These are phyloP conservation scores for Trichogramma pretiosum DNA, from an alignment of 1,140 invertebrate genomes.

Conservation along the genomic window DNA sequence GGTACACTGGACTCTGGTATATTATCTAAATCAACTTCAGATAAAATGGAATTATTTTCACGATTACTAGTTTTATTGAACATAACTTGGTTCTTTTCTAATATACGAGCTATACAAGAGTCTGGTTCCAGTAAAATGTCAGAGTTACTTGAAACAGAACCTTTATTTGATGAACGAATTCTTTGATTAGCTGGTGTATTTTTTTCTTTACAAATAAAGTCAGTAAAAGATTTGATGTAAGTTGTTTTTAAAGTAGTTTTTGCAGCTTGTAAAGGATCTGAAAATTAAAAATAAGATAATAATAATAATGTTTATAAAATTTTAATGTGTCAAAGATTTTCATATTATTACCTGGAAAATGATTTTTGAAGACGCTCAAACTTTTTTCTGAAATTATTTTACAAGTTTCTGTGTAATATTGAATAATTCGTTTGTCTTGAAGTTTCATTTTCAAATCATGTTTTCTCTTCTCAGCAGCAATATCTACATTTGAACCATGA, in stretches of 20 bases:
- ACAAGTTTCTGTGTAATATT: constrained; percentile 10
- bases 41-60: not conserved
- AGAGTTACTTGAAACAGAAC: constrained; percentile 1
- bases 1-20: not conserved
- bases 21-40: not conserved
- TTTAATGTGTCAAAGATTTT: not conserved
- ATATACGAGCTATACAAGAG: constrained; percentile 11
- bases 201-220: constrained; percentile 2
- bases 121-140: constrained; percentile 13
- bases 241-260: constrained; percentile 9
- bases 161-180: not conserved
- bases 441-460: constrained; percentile 6
- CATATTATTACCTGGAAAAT: constrained; percentile 2
- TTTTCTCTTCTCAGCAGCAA: not conserved
- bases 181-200: not conserved
- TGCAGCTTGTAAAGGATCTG: constrained; percentile 8
- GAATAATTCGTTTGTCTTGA: constrained; percentile 3
- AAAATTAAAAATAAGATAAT: not conserved
- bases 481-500: constrained; percentile 4
- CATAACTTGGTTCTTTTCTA: constrained; percentile 7
- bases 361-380: constrained; percentile 6
- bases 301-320: not conserved
- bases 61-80: not conserved
- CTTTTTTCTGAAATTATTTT: constrained; percentile 11
- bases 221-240: constrained; percentile 6